Conservation (phyloP, 2,888 invertebrate genomes). For the Dynastes hyllus region DNA sequence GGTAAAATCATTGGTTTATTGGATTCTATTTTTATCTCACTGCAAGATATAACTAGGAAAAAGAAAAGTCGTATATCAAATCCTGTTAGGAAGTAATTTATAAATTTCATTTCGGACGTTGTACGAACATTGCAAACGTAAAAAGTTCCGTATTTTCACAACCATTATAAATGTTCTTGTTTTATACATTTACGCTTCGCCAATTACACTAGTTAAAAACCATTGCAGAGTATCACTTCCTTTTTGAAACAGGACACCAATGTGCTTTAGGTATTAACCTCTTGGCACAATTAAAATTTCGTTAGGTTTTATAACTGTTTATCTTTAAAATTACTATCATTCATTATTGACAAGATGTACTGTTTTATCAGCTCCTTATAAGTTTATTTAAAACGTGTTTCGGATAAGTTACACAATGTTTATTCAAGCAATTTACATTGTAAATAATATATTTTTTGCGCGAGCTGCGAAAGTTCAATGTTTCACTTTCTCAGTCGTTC, state of each 20-base stretch:
- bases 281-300: background rate
- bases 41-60: too few relatives aligned
- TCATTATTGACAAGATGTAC: background rate
- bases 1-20: too few relatives aligned
- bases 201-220: background rate
- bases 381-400: background rate
- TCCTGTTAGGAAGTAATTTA: too few relatives aligned
- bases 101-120: too few relatives aligned
- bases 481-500: slow-evolving; percentile 33
- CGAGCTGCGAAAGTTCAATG: slow-evolving; percentile 26
- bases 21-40: too few relatives aligned
- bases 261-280: background rate
- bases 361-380: background rate
- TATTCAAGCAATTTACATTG: slow-evolving; percentile 3
- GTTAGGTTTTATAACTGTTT: background rate
- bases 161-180: background rate
- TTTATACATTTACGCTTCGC: background rate
- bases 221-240: background rate
- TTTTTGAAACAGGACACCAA: background rate
- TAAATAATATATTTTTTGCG: slow-evolving; percentile 26
- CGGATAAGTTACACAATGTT: slow-evolving; percentile 13
- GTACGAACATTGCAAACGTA: too few relatives aligned
- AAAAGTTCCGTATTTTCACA: background rate
- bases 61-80: too few relatives aligned
- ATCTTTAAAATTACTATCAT: background rate